Conservation (phyloP, 2,113 vertebrate genomes). For the Bombycilla garrulus region DNA sequence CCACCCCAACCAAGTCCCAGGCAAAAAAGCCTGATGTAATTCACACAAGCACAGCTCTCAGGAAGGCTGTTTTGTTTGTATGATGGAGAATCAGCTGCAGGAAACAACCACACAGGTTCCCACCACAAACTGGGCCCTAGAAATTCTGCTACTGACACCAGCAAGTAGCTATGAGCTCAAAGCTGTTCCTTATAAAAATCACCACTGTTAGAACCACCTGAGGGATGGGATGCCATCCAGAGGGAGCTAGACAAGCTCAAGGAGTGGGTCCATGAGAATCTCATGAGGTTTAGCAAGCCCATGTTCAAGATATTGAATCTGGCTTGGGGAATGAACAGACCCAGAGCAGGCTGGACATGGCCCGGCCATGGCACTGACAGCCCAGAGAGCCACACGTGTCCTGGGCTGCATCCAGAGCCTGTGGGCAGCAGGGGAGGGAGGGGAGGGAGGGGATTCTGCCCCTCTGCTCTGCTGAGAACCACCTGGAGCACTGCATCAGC, state of each 20-base stretch:
- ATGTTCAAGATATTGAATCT: neutral
- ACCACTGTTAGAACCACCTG: fast-evolving
- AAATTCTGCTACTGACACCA: neutral
- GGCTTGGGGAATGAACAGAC: neutral
- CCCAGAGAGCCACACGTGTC: neutral
- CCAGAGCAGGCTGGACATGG: neutral
- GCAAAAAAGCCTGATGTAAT: fast-evolving
- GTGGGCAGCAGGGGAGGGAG: neutral
- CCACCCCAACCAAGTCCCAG: neutral
- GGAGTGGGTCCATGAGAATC: neutral
- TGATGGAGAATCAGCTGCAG: neutral
- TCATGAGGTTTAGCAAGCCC: neutral
- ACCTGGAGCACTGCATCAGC: neutral
- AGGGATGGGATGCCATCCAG: neutral
- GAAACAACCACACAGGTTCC: neutral
- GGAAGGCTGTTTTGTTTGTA: neutral
- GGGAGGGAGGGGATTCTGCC: neutral
- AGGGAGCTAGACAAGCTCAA: neutral
- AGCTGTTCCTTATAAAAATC: neutral
- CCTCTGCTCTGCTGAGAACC: neutral
- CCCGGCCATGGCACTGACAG: neutral
- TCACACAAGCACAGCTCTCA: fast-evolving
- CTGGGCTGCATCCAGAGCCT: neutral
- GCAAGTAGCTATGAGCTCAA: neutral
- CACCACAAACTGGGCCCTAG: neutral